Percentiles rank a stretch among this genome's conserved stretches.
Conservation (phyloP, 1,140 invertebrate genomes). For the Temnothorax nylanderi region DNA sequence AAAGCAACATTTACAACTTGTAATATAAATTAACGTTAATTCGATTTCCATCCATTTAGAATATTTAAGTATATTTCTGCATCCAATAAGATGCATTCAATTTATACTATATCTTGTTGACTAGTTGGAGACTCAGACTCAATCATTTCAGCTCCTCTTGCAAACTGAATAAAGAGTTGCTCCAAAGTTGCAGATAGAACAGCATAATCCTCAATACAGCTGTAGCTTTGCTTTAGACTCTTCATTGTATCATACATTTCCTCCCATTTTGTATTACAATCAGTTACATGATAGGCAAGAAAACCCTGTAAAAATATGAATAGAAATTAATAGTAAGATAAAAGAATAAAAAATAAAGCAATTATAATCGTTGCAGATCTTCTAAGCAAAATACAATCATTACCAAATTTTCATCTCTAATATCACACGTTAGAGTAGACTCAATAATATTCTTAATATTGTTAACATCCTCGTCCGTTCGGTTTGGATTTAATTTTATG, state of each 20-base stretch:
- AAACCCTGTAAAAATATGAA: conserved; percentile 75
- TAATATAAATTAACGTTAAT: not conserved
- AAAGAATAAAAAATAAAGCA: not conserved
- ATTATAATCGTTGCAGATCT: not conserved
- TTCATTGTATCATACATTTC: conserved; percentile 82
- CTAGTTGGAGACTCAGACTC: not conserved
- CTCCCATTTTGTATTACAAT: conserved; percentile 80
- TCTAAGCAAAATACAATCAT: conserved; percentile 33
- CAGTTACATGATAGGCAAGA: conserved; percentile 82
- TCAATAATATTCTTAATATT: conserved; percentile 80
- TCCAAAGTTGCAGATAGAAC: conserved; percentile 83
- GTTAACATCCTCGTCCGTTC: conserved; percentile 66
- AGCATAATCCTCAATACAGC: conserved; percentile 82
- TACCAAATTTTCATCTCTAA: conserved; percentile 82
- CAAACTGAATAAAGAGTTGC: conserved; percentile 84
- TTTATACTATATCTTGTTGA: conserved; percentile 32
- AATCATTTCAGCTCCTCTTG: conserved; percentile 73
- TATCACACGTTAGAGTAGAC: conserved; percentile 77
- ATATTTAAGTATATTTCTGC: conserved; percentile 7
- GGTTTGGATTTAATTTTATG: conserved; percentile 80
- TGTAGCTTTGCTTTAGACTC: conserved; percentile 78
- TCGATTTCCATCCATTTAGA: not conserved
- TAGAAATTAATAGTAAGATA: not conserved
- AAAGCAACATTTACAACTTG: not conserved
- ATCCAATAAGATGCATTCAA: not conserved